phyloP scores from a whole-genome alignment of 2,888 invertebrate species.

The Phengaris arion region DNA sequence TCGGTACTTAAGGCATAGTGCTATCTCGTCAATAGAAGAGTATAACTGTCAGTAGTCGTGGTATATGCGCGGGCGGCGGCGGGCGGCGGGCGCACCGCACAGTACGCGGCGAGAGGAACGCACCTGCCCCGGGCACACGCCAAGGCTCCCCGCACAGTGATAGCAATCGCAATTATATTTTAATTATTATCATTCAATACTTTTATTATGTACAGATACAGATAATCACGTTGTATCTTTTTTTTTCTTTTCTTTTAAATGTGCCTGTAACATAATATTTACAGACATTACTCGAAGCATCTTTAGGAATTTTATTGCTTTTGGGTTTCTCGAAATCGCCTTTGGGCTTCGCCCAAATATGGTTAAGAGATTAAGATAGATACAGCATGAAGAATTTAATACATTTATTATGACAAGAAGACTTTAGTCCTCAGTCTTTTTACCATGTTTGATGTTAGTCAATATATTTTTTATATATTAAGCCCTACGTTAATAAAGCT shows the following conservation, averaged over 20 bases:
- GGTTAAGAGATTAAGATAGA: neutral
- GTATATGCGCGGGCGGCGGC: conserved; percentile 28
- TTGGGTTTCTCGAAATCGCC: conserved; percentile 4
- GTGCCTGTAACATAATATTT: conserved; percentile 17
- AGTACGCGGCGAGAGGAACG: conserved; percentile 49
- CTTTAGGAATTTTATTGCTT: neutral
- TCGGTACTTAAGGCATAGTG: neutral
- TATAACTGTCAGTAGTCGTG: conserved; percentile 24
- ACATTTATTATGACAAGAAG: neutral
- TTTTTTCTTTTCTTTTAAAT: neutral
- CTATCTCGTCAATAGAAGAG: conserved; percentile 37
- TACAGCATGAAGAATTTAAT: neutral
- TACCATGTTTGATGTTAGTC: no score
- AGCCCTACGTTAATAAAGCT: no score
- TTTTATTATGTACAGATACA: neutral
- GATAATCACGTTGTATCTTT: conserved; percentile 8
- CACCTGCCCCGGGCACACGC: conserved; percentile 77
- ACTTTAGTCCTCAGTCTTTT: no score
- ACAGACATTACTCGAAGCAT: conserved; percentile 17
- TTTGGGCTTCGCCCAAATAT: neutral
- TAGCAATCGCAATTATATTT: conserved; percentile 34
- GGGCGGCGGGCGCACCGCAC: conserved; percentile 30
- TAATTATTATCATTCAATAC: conserved; percentile 30
- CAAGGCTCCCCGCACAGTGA: conserved; percentile 49
- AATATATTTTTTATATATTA: no score